These are phyloP conservation scores for Eueides isabella DNA, from an alignment of 1,140 invertebrate genomes.

Conservation along the genomic window DNA sequence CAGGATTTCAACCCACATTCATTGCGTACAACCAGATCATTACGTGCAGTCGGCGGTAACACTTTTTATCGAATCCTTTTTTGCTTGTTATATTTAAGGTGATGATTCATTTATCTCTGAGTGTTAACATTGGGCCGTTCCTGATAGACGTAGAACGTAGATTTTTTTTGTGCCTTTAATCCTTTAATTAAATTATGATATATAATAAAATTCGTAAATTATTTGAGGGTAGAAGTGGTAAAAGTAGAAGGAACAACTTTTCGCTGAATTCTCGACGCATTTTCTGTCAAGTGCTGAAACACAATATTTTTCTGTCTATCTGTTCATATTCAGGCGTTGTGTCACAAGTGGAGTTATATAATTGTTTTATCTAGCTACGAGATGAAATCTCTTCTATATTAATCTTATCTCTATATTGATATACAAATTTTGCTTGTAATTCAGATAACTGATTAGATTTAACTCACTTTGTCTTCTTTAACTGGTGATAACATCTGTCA, in stretches of 20 bases:
- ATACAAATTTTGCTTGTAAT: neutral
- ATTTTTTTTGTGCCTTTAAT: no score
- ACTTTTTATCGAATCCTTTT: neutral
- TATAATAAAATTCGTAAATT: no score
- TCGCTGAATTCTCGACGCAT: no score
- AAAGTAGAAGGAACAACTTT: no score
- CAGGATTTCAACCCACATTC: neutral
- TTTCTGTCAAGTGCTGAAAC: no score
- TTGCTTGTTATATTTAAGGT: neutral
- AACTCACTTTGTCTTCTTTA: neutral
- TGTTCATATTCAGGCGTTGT: no score
- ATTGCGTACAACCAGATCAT: neutral
- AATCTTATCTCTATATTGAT: constrained; percentile 3
- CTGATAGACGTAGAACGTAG: no score
- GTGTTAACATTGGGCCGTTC: no score
- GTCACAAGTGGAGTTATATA: no score
- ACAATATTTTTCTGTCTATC: no score
- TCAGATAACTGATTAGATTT: neutral
- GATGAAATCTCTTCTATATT: neutral
- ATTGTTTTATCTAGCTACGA: neutral
- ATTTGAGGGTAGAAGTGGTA: no score
- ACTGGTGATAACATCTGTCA: constrained; percentile 1
- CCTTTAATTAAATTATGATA: no score
- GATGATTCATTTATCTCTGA: neutral
- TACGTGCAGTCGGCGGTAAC: neutral